These are phyloP conservation scores for Podocnemis expansa DNA, from an alignment of 2,113 vertebrate genomes.

Conservation along the genomic window DNA sequence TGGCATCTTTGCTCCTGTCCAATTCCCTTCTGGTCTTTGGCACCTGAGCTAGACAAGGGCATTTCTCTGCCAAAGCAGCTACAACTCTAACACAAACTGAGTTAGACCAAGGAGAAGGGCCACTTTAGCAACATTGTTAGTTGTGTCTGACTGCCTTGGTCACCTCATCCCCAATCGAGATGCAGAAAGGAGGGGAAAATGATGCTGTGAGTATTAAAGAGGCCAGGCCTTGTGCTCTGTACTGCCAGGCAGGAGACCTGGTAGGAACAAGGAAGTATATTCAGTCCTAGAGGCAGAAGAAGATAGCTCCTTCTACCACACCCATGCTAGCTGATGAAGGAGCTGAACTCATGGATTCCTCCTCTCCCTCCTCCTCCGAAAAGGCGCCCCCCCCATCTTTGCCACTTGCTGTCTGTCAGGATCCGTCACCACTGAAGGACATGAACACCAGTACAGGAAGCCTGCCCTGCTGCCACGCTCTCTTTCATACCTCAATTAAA, in stretches of 20 bases:
- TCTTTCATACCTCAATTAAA: background rate
- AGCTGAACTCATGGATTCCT: background rate
- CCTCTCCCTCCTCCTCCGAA: background rate
- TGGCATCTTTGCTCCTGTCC: background rate
- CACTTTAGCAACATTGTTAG: background rate
- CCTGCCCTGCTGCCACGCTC: background rate
- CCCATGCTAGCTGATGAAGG: background rate
- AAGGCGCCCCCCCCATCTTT: background rate
- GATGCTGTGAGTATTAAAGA: background rate
- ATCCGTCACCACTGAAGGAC: background rate
- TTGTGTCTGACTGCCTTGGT: background rate
- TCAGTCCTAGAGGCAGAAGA: background rate
- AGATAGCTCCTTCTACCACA: background rate
- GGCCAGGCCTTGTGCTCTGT: background rate
- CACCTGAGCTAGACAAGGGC: background rate
- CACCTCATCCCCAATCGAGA: background rate
- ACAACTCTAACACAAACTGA: background rate
- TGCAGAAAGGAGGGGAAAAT: background rate
- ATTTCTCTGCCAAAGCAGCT: background rate
- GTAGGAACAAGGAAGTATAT: too few relatives aligned
- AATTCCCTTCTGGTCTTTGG: background rate
- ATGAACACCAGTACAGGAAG: background rate
- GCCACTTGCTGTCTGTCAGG: background rate
- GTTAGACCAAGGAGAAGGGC: background rate
- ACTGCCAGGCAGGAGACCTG: background rate